Evolutionary conservation across 2,113 vertebrate genomes (phyloP).

Genomic region (Zootoca vivipara): DNA sequence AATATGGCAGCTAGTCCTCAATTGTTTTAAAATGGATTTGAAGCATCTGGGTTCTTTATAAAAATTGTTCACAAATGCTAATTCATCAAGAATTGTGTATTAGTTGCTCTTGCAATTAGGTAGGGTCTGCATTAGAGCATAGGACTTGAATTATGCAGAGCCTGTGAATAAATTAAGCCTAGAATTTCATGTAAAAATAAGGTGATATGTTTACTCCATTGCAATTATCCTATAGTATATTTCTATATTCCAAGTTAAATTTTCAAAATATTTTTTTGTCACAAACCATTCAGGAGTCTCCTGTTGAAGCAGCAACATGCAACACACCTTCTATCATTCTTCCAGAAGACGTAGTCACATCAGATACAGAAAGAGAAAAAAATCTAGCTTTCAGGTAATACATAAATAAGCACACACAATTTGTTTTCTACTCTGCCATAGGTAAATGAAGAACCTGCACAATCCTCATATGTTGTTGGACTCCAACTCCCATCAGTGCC

Average conservation of each 20-base stretch:
- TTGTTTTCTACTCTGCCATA: neutral
- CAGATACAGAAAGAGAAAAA: conserved; percentile 76
- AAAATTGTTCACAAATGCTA: neutral
- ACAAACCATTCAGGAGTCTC: conserved; percentile 71
- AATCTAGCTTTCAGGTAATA: conserved; percentile 75
- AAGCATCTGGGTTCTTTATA: neutral
- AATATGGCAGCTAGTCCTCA: neutral
- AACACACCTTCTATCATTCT: conserved; percentile 86
- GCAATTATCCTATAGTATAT: neutral
- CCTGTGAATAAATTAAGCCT: neutral
- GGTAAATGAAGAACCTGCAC: too few relatives aligned
- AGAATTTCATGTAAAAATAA: neutral
- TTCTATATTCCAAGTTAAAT: neutral
- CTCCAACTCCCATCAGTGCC: too few relatives aligned
- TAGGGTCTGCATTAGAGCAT: neutral
- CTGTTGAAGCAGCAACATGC: conserved; percentile 70
- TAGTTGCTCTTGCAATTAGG: too few relatives aligned
- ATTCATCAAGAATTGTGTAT: neutral
- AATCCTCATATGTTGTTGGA: too few relatives aligned
- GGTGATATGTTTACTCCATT: neutral
- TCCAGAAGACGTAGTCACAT: conserved; percentile 77
- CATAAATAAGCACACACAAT: neutral
- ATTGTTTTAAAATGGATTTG: neutral
- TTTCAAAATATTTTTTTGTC: conserved; percentile 47
- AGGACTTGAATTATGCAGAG: neutral